Percentiles rank a stretch among this genome's conserved stretches.
phyloP scores from a whole-genome alignment of 2,113 vertebrate genomes.

The Microtus pennsylvanicus region DNA sequence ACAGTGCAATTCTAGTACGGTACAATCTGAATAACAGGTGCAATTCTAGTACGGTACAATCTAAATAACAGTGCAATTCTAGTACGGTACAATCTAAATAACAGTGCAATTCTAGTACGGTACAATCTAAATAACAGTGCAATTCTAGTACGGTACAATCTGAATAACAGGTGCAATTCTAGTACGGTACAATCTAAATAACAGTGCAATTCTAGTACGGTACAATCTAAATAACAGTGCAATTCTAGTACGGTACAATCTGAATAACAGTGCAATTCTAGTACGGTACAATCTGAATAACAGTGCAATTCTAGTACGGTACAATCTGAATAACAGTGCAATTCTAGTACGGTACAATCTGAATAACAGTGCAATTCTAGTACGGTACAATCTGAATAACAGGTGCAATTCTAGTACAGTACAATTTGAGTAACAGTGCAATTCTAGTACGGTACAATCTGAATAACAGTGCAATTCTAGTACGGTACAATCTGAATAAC shows the following conservation, averaged over 20 bases:
- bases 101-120: background rate
- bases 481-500: too few species aligned
- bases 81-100: too few species aligned
- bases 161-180: background rate
- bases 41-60: background rate
- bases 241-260: background rate
- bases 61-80: too few species aligned
- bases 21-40: too few species aligned
- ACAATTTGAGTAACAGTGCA: background rate
- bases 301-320: background rate
- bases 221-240: too few species aligned
- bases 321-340: too few species aligned
- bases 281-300: too few species aligned
- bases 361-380: background rate
- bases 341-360: too few species aligned
- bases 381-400: too few species aligned
- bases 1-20: background rate
- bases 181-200: too few species aligned
- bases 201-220: background rate
- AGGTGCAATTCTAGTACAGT: background rate
- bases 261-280: background rate
- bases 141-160: background rate
- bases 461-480: background rate
- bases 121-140: too few species aligned
- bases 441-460: too few species aligned